These are phyloP conservation scores for Protomyctophum bolini DNA, from an alignment of 2,113 vertebrate genomes.

Conservation along the genomic window DNA sequence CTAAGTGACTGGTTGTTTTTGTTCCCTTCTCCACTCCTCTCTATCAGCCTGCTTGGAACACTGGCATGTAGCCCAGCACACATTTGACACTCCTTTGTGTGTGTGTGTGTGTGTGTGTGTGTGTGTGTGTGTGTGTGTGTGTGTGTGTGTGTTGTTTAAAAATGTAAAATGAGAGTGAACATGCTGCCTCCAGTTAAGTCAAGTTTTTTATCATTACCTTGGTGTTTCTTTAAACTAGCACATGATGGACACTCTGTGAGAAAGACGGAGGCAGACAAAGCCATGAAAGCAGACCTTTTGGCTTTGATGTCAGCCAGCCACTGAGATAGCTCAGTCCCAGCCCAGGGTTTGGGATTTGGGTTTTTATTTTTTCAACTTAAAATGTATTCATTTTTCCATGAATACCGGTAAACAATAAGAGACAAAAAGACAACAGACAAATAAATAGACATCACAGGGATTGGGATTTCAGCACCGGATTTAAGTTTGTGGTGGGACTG, in stretches of 20 bases:
- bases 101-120: too few relatives aligned
- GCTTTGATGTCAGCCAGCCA: constrained; percentile 55
- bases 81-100: not conserved
- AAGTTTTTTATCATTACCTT: not conserved
- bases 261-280: constrained; percentile 42
- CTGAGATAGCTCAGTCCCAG: not conserved
- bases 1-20: not conserved
- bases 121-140: not conserved
- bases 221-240: constrained; percentile 27
- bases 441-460: constrained; percentile 4
- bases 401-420: too few relatives aligned
- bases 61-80: constrained; percentile 7
- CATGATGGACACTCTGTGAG: constrained; percentile 33
- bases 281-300: constrained; percentile 54
- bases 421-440: too few relatives aligned
- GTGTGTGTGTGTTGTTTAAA: not conserved
- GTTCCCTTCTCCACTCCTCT: constrained; percentile 2
- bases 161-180: not conserved
- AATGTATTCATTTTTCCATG: too few relatives aligned
- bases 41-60: not conserved
- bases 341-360: too few relatives aligned
- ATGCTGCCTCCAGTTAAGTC: constrained; percentile 6
- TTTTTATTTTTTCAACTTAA: too few relatives aligned
- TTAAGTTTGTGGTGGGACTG: constrained; percentile 47
- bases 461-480: constrained; percentile 54